phyloP scores from a whole-genome alignment of 1,140 invertebrate species.

The Trypoxylus dichotomus region DNA sequence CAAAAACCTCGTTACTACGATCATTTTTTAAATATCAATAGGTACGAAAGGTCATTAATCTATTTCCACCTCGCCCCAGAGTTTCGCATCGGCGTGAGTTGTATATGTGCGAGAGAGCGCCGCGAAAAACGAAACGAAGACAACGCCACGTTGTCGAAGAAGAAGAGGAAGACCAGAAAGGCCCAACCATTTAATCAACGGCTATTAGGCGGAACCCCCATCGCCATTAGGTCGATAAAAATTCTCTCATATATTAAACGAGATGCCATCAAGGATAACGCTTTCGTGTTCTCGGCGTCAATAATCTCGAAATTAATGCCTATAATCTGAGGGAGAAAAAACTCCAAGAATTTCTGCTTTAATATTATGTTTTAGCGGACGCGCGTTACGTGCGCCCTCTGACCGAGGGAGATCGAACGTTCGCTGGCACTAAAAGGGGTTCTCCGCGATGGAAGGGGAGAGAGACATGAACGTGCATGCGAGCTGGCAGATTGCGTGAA shows the following conservation, averaged over 20 bases:
- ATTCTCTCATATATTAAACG: constrained; percentile 18
- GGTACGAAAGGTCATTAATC: background rate
- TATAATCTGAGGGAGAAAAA: constrained; percentile 7
- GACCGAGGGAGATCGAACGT: background rate
- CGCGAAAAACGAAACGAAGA: background rate
- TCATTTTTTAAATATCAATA: no score
- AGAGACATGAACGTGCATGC: no score
- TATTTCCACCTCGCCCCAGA: background rate
- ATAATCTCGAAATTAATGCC: constrained; percentile 25
- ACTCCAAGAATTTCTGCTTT: background rate
- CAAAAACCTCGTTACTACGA: no score
- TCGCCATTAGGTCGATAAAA: constrained; percentile 22
- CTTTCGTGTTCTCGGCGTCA: constrained; percentile 20
- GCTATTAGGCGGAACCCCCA: constrained; percentile 11
- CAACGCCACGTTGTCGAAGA: background rate
- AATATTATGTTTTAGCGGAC: background rate
- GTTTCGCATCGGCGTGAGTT: background rate
- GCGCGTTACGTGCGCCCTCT: no score
- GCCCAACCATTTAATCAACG: constrained; percentile 17
- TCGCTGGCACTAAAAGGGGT: background rate
- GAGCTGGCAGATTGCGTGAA: no score
- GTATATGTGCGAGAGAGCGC: background rate
- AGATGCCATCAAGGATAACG: constrained; percentile 19
- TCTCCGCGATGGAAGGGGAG: no score
- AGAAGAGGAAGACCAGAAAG: background rate